Conservation (phyloP, 2,797 vertebrate genomes). For the Acanthiza pusilla region DNA sequence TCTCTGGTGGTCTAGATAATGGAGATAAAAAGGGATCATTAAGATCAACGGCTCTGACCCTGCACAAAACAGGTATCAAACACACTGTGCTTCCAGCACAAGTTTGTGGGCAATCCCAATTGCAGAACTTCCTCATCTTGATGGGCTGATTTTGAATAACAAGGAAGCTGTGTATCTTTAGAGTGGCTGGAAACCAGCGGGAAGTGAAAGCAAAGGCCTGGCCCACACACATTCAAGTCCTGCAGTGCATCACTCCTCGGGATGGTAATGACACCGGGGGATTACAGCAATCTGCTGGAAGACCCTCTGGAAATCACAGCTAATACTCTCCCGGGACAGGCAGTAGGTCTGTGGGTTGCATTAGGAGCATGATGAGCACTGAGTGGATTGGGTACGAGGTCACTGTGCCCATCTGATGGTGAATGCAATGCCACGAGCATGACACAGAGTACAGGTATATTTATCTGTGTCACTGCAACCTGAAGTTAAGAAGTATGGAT, state of each 20-base stretch:
- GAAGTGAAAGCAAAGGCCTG: not conserved
- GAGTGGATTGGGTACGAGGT: not conserved
- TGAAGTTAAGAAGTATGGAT: not conserved
- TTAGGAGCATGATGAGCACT: not conserved
- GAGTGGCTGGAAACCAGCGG: not conserved
- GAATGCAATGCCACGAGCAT: not conserved
- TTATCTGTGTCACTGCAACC: not conserved
- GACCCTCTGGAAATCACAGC: not conserved
- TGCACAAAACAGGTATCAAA: not conserved
- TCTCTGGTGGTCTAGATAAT: not conserved
- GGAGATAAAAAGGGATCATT: not conserved
- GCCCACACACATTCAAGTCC: not conserved
- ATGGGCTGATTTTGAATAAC: not conserved
- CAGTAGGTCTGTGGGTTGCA: not conserved
- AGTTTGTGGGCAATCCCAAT: not conserved
- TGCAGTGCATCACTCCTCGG: not conserved
- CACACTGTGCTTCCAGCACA: accelerated
- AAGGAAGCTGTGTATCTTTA: not conserved
- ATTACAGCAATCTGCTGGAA: not conserved
- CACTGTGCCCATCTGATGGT: not conserved
- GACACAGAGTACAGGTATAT: not conserved
- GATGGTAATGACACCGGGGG: accelerated
- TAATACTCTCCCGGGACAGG: not conserved
- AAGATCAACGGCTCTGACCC: not conserved
- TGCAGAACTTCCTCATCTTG: not conserved